Base-by-base conservation (phyloP, 2,888 invertebrate species). In the Plutella xylostella region DNA sequence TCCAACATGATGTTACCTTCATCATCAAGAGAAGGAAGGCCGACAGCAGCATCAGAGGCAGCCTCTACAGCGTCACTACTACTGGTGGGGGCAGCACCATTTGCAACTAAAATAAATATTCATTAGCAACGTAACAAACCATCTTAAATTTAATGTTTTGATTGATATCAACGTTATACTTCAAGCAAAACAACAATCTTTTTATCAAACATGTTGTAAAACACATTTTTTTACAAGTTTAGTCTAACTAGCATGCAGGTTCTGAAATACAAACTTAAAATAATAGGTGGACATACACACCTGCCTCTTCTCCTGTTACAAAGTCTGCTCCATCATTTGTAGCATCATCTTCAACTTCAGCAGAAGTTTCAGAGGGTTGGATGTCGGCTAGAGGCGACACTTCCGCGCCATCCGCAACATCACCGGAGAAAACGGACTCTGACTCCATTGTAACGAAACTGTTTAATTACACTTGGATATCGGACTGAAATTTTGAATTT, bases 341-440 rank as follows among this genome's bases (percentile, higher is more conserved):
- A 52, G 69, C 65, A 61, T 74, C 75, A 59, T 68, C 71, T 59
- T 74, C 82, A 51, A 70, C 59, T 57, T 75, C 73, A 45, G 60
- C 72, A 48, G 63, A 55, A 51, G 65, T 65, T 59, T 79, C 79
- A 44, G 55, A 56, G 52, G 54, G 61, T 59, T 72, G 72, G 55
- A 68, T 71, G 61, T 76, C 82, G 56, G 64, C 72, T 57, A 72
- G 59, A 57, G 75, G 73, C 50, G 68, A 76, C 56, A 74, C 77
- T 76, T 83, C 80, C 76, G 76, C 83, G 78, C 83, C 82, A 77
- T 82, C 82, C 53, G 72, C 60, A 53, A 67, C 64, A 60, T 76
- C 78, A 48, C 63, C 68, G 43, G 72, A 74, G 51, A 75, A 59
- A 48, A 66, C 71, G 42, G 76, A 68, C 54, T 84, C 78, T 18